Evolutionary conservation across 2,797 vertebrate species (phyloP), one percentile per base, ranked within the genome.

Genomic region (Alcedo quadribrachys): DNA sequence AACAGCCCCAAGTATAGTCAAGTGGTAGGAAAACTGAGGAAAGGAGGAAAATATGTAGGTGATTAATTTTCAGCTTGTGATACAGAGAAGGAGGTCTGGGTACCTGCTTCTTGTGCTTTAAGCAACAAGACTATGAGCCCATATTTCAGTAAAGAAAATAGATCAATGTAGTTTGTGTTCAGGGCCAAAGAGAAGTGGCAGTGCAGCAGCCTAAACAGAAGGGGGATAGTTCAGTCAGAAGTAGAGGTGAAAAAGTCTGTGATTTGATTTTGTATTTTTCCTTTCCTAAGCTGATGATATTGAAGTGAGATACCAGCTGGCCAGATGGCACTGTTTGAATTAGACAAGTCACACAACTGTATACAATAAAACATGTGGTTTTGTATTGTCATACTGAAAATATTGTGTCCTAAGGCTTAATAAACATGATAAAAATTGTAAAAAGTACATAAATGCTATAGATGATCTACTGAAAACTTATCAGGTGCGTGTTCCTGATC

Each of bases 401-500:
- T 25, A 66, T 17, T 80, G 5, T 6, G 42, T 65, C 85, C 24
- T 46, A 73, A 65, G 11, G 5, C 8, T 78, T 78, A 61, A 50
- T 55, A 75, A 68, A 54, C 0, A 15, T 4, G 1, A 25, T 69
- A 35, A 65, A 35, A 83, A 35, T 35, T 11, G 3, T 20, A 57
- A 83, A 86, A 6, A 63, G 15, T 21, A 6, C 4, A 4, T 28
- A 45, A 2, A 19, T 73, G 12, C 8, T 8, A 16, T 18, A 27
- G 10, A 35, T 69, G 15, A 9, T 55, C 33, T 90, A 21, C 32
- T 32, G 18, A 6, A 89, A 71, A 66, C 6, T 70, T 68, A 18
- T 1, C 1, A 7, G 6, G 1, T 53, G 21, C 2, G 0, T 30
- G 37, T 66, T 8, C 12, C 25, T 73, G 18, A 67, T 33, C 15